phyloP scores from a whole-genome alignment of 2,113 vertebrate species.

The Sinocyclocheilus maitianheensis region DNA sequence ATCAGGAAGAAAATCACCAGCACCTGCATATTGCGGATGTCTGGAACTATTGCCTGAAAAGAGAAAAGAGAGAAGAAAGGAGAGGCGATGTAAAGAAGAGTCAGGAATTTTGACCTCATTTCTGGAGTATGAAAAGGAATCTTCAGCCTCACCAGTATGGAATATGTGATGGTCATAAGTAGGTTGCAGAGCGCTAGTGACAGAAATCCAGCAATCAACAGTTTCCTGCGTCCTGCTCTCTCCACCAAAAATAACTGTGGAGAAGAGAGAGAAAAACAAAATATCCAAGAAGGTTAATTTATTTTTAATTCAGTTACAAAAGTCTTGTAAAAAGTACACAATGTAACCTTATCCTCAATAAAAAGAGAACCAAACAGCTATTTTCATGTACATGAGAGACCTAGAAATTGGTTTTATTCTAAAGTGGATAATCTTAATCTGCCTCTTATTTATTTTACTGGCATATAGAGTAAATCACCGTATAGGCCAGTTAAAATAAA shows the following conservation, averaged over 20 bases:
- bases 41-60: conserved; percentile 64
- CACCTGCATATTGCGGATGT: conserved; percentile 65
- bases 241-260: conserved; percentile 73
- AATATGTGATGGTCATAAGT: conserved; percentile 73
- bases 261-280: conserved; percentile 44
- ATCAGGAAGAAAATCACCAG: conserved; percentile 72
- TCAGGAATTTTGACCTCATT: background rate
- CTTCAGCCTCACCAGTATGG: conserved; percentile 68
- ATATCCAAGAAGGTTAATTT: background rate
- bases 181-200: conserved; percentile 70
- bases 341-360: background rate
- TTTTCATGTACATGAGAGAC: background rate
- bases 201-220: conserved; percentile 70
- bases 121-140: background rate
- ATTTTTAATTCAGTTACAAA: background rate
- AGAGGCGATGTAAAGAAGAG: background rate
- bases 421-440: background rate
- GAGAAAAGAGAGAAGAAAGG: background rate
- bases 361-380: background rate
- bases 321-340: background rate
- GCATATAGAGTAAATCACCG: background rate
- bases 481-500: background rate
- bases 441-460: background rate
- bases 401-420: background rate
- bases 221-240: conserved; percentile 60